Conservation (phyloP, 2,113 vertebrate genomes). For the Aegithalos caudatus region DNA sequence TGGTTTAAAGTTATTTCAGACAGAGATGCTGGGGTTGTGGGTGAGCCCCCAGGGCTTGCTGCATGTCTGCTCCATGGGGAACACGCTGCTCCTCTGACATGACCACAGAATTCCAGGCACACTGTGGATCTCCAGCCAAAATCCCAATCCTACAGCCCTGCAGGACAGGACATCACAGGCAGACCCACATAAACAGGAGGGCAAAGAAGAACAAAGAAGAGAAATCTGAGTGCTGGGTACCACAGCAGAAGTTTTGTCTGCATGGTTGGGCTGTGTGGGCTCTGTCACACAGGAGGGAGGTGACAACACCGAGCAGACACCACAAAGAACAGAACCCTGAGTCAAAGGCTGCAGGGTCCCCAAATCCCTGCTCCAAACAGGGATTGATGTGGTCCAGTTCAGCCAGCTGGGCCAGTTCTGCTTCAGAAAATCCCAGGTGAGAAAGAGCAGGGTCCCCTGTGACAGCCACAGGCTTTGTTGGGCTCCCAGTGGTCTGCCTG, state of each 20-base stretch:
- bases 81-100: rapidly evolving
- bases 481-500: rapidly evolving
- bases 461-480: neutral
- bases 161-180: neutral
- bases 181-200: neutral
- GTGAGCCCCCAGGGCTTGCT: neutral
- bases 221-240: neutral
- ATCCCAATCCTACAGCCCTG: neutral
- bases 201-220: neutral
- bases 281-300: neutral
- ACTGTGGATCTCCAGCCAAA: neutral
- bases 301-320: rapidly evolving
- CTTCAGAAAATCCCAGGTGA: neutral
- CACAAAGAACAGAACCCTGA: neutral
- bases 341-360: neutral
- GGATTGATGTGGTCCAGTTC: rapidly evolving
- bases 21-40: rapidly evolving
- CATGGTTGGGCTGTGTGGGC: rapidly evolving
- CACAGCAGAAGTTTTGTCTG: neutral
- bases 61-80: neutral
- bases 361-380: neutral
- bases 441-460: neutral
- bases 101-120: neutral
- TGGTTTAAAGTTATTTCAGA: neutral
- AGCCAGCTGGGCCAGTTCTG: neutral